Percentiles rank a stretch among this genome's conserved stretches.
Conservation (phyloP, 1,140 invertebrate species). For the Telenomus remus region DNA sequence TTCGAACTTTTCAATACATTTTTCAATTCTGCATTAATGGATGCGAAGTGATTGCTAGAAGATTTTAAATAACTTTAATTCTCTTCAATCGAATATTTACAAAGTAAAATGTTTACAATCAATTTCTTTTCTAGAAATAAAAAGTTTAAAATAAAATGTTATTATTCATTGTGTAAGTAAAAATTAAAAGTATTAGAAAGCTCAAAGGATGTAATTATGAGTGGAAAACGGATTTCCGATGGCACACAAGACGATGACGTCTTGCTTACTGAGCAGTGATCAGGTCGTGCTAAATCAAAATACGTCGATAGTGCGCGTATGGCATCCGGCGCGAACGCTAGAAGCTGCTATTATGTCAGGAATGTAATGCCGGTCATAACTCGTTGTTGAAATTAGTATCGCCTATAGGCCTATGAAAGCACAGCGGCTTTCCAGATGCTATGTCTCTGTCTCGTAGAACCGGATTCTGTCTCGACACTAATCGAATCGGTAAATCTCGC, state of each 20-base stretch:
- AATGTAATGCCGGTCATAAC: slow-evolving; percentile 66
- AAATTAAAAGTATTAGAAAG: slow-evolving; percentile 37
- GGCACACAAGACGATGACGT: slow-evolving; percentile 19
- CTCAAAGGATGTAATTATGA: slow-evolving; percentile 48
- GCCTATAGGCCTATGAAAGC: slow-evolving; percentile 62
- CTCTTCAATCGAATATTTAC: no score
- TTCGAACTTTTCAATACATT: no score
- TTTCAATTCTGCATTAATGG: no score
- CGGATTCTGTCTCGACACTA: slow-evolving; percentile 63
- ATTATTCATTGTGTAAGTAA: slow-evolving; percentile 21
- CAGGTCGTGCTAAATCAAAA: slow-evolving; percentile 62
- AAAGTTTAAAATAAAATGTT: no score
- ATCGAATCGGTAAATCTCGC: slow-evolving; percentile 69
- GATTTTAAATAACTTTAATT: no score
- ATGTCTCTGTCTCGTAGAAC: slow-evolving; percentile 50
- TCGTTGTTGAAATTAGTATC: slow-evolving; percentile 68
- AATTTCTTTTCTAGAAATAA: no score
- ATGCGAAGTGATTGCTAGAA: no score
- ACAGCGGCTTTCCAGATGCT: slow-evolving; percentile 26
- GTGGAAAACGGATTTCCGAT: slow-evolving; percentile 56
- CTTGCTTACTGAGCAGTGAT: background rate
- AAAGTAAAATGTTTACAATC: no score
- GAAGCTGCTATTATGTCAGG: slow-evolving; percentile 38
- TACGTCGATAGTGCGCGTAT: slow-evolving; percentile 60
- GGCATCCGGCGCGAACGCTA: slow-evolving; percentile 13